phyloP scores from a whole-genome alignment of 2,888 invertebrate species.

The Pediacus dermestoides region DNA sequence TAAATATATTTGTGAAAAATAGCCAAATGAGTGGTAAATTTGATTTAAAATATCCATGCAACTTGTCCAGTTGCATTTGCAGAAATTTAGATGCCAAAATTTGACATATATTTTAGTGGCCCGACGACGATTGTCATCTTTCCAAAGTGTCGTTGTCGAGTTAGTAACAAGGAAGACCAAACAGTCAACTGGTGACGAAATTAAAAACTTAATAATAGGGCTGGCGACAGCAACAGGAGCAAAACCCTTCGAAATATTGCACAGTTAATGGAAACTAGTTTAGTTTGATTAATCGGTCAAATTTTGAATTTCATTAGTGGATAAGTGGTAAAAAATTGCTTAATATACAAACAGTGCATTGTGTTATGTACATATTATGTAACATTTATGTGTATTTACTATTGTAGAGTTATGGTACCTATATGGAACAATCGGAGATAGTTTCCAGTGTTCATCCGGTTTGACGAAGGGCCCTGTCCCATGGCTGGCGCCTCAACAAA shows the following conservation, averaged over 20 bases:
- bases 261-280: slow-evolving; percentile 36
- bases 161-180: slow-evolving; percentile 48
- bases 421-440: no score
- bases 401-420: no score
- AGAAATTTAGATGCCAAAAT: slow-evolving; percentile 50
- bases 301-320: slow-evolving; percentile 31
- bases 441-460: slow-evolving; percentile 24
- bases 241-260: slow-evolving; percentile 35
- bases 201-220: slow-evolving; percentile 50
- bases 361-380: slow-evolving; percentile 38
- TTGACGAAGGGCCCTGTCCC: slow-evolving; percentile 19
- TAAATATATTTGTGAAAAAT: slow-evolving; percentile 45
- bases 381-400: slow-evolving; percentile 33
- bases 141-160: slow-evolving; percentile 47
- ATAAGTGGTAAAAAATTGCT: slow-evolving; percentile 2
- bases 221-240: slow-evolving; percentile 22
- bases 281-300: slow-evolving; percentile 24
- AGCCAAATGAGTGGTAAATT: slow-evolving; percentile 50
- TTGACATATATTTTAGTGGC: slow-evolving; percentile 45
- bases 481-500: slow-evolving; percentile 43
- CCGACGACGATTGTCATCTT: slow-evolving; percentile 8
- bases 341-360: slow-evolving; percentile 34
- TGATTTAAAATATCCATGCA: slow-evolving; percentile 49
- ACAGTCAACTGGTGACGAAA: slow-evolving; percentile 49
- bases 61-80: slow-evolving; percentile 45